Evolutionary conservation across 2,888 invertebrate genomes (phyloP).

Genomic region (Pelosia muscerda): DNA sequence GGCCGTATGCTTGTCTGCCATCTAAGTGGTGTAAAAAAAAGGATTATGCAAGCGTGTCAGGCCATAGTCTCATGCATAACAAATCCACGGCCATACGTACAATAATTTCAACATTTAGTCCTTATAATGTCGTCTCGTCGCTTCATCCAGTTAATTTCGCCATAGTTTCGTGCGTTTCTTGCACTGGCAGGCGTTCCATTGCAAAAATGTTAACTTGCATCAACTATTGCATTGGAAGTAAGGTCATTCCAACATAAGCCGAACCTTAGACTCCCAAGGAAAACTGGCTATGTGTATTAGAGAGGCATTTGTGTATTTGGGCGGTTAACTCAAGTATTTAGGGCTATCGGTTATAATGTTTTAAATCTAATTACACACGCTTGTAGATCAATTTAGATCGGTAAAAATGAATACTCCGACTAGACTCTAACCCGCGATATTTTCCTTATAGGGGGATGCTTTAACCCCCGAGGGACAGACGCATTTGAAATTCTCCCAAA

Average conservation of each 20-base stretch:
- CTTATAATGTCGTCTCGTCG: slow-evolving; percentile 41
- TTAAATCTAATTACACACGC: neutral
- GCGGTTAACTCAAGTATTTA: slow-evolving; percentile 40
- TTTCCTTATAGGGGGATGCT: no score
- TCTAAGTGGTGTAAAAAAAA: no score
- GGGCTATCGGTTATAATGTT: slow-evolving; percentile 6
- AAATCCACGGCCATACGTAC: slow-evolving; percentile 13
- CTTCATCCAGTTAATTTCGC: slow-evolving; percentile 45
- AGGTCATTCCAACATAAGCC: slow-evolving; percentile 55
- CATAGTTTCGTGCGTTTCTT: slow-evolving; percentile 50
- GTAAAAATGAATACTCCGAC: no score
- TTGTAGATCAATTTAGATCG: no score
- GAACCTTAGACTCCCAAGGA: slow-evolving; percentile 59
- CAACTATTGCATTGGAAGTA: slow-evolving; percentile 58
- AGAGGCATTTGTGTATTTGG: slow-evolving; percentile 59
- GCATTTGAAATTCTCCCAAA: no score
- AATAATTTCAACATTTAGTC: slow-evolving; percentile 26
- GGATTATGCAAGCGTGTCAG: slow-evolving; percentile 13
- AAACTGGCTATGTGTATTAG: slow-evolving; percentile 55
- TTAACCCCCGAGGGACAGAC: no score
- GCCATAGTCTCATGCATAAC: slow-evolving; percentile 12
- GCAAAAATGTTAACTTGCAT: slow-evolving; percentile 55
- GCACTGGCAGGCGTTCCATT: slow-evolving; percentile 45
- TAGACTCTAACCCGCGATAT: no score
- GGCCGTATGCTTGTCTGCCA: no score